Base-by-base conservation (phyloP, 2,797 vertebrate species). In the Hippopotamyrus pictus region DNA sequence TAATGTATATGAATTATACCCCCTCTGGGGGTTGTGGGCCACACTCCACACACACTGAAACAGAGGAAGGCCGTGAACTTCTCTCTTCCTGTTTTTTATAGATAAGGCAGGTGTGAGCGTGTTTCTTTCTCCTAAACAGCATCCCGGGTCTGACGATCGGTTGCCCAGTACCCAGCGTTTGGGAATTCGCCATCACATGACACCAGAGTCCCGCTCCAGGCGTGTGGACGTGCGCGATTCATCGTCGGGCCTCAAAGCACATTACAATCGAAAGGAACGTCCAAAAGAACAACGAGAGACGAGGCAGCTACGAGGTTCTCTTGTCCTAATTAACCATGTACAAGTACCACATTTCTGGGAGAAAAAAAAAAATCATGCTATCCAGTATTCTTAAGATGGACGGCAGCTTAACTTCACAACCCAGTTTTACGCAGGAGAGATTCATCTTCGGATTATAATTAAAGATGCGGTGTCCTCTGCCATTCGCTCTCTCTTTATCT, bases 301-400 rank as follows among this genome's bases (percentile, higher is more conserved):
- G 54, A 59, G 54, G 54, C 54, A 59, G 95, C 96, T 96, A 96
- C 95, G 94, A 95, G 95, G 95, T 96, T 95, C 94, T 95, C 94
- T 95, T 95, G 95, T 96, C 95, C 95, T 96, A 96, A 96, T 96
- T 96, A 95, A 94, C 94, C 92, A 93, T 92, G 91, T 94, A 95
- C 95, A 94, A 95, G 95, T 94, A 92, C 92, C 94, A 95, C 92
- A 89, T 92, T 89, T 89, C 89, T 88, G 87, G 76, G 88, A 84
- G 54, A 85, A 84, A 90, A 88, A 69, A 69, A 73, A 14, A 88
- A 65, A 65, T 25, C 86, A 90, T 89, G 83, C 88, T 89, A 41
- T 51, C 50, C 25, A 51, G 73, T 91, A 92, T 91, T 90, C 93
- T 92, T 92, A 95, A 96, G 96, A 96, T 94, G 96, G 94, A 94